A percentile compares a stretch with the other conserved stretches of the same genome.
phyloP scores from a whole-genome alignment of 1,140 invertebrate species.

The Scaptomyza pallida region DNA sequence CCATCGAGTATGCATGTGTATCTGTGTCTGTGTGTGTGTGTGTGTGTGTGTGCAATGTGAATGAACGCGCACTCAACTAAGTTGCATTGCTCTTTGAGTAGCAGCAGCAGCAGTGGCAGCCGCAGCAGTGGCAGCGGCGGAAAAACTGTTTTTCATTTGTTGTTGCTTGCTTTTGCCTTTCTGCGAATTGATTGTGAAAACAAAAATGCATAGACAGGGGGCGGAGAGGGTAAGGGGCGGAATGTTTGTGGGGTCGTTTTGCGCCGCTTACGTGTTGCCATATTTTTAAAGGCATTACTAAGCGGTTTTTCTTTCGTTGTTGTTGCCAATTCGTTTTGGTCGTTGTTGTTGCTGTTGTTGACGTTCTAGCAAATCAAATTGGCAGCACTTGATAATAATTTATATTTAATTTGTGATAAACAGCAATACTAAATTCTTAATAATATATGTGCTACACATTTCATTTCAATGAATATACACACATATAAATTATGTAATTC shows the following conservation, averaged over 20 bases:
- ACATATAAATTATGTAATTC: constrained; percentile 23
- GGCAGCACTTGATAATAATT: constrained; percentile 71
- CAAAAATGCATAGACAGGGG: constrained; percentile 40
- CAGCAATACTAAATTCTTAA: constrained; percentile 25
- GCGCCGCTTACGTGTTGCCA: constrained; percentile 78
- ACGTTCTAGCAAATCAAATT: constrained; percentile 55
- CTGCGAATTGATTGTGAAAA: constrained; percentile 71
- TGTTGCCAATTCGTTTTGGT: constrained; percentile 47
- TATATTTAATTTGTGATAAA: constrained; percentile 76
- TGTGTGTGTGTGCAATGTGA: constrained; percentile 58
- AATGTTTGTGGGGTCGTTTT: constrained; percentile 15
- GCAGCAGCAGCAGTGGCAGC: constrained; percentile 15
- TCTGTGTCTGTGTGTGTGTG: constrained; percentile 14
- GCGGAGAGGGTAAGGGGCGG: background rate
- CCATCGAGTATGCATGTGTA: no score
- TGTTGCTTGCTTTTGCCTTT: constrained; percentile 32
- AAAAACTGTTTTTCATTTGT: constrained; percentile 62
- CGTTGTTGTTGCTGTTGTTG: constrained; percentile 6
- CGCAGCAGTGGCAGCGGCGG: constrained; percentile 25
- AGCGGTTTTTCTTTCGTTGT: constrained; percentile 61
- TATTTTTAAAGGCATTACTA: constrained; percentile 83
- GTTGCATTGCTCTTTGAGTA: constrained; percentile 54
- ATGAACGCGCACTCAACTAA: constrained; percentile 69
- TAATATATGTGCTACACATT: constrained; percentile 13
- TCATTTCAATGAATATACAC: background rate